Evolutionary conservation across 1,140 invertebrate genomes (phyloP).

Genomic region (Philotrypesis tridentata): DNA sequence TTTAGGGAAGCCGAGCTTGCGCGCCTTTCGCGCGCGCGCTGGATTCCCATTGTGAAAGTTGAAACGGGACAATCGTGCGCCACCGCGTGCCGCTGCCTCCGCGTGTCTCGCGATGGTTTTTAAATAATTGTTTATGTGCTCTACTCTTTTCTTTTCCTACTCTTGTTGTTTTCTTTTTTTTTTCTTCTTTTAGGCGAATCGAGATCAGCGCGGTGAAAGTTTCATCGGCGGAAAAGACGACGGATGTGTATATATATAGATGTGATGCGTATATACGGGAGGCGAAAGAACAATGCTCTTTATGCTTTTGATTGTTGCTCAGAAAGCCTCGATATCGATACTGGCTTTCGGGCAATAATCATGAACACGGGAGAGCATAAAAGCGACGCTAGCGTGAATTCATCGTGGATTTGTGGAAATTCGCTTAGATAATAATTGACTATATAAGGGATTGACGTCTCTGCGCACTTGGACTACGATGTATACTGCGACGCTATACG

Average conservation of each 20-base stretch:
- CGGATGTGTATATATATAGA: no score
- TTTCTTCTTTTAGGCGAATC: not conserved
- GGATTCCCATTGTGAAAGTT: not conserved
- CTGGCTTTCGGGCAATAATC: slow-evolving; percentile 75
- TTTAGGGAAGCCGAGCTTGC: slow-evolving; percentile 13
- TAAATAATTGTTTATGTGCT: not conserved
- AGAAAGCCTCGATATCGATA: slow-evolving; percentile 71
- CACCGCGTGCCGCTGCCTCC: no score
- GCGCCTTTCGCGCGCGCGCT: no score
- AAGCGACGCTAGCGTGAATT: slow-evolving; percentile 42
- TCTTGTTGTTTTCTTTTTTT: no score
- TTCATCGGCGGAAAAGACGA: not conserved
- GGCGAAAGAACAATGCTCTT: slow-evolving; percentile 63
- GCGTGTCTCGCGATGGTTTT: not conserved
- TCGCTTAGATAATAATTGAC: no score
- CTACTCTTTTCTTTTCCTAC: no score
- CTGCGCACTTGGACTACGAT: not conserved
- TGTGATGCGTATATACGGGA: no score
- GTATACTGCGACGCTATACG: no score
- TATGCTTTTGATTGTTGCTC: slow-evolving; percentile 76
- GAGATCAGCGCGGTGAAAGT: not conserved
- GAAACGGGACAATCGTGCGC: not conserved
- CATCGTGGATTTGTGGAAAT: no score
- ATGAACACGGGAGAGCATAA: slow-evolving; percentile 71
- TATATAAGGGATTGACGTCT: no score